phyloP scores from a whole-genome alignment of 2,888 invertebrate genomes.

The Lithophane ornitopus region DNA sequence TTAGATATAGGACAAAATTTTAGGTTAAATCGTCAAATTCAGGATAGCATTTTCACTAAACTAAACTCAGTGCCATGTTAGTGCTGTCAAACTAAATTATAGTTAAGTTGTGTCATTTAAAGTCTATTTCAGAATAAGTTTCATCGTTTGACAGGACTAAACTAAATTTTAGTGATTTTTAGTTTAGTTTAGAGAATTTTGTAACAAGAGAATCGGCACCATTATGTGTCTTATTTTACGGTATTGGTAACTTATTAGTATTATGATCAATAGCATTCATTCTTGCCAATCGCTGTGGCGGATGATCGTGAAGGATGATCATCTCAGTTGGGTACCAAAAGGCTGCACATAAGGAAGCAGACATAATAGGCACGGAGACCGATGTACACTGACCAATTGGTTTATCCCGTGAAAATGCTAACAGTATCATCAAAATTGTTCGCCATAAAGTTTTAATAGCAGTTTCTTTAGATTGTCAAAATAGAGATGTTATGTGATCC shows the following conservation, averaged over 20 bases:
- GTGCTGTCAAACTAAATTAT: too few relatives aligned
- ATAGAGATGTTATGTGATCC: not conserved
- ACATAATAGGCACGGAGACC: not conserved
- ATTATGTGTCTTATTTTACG: conserved; percentile 17
- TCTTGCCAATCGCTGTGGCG: not conserved
- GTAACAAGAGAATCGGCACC: too few relatives aligned
- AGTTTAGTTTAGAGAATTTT: too few relatives aligned
- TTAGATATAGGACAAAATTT: too few relatives aligned
- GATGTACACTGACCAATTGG: not conserved
- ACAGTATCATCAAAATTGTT: not conserved
- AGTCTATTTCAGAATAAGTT: too few relatives aligned
- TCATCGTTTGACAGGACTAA: too few relatives aligned
- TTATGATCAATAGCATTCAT: not conserved
- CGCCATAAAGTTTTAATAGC: not conserved
- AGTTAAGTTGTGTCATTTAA: too few relatives aligned
- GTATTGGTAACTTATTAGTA: not conserved
- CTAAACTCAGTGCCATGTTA: too few relatives aligned
- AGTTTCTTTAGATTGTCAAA: not conserved
- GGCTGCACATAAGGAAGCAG: not conserved
- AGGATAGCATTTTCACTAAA: too few relatives aligned
- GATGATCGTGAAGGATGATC: too few relatives aligned
- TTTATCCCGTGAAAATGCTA: not conserved
- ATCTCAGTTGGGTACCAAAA: not conserved
- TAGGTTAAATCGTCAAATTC: too few relatives aligned
- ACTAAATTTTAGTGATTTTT: too few relatives aligned